These are phyloP conservation scores for Fregata magnificens DNA, from an alignment of 2,113 vertebrate species.

Conservation along the genomic window DNA sequence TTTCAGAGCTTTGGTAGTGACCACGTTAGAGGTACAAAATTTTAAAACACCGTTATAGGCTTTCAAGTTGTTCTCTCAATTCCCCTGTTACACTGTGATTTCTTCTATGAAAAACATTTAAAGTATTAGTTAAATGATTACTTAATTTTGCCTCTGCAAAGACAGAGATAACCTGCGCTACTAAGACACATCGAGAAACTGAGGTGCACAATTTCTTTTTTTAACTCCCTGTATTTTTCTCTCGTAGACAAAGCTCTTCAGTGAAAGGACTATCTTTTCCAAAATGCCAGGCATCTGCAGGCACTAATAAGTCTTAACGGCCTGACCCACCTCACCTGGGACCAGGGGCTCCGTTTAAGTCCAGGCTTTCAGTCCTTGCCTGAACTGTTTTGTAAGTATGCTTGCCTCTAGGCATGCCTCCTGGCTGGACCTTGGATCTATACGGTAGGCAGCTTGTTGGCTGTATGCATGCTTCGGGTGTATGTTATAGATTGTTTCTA, in stretches of 20 bases:
- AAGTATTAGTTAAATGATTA: not conserved
- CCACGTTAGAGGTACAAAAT: not conserved
- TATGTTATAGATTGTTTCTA: too few species aligned
- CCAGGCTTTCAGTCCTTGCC: not conserved
- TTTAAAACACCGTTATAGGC: not conserved
- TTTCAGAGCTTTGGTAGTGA: not conserved
- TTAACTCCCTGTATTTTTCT: not conserved
- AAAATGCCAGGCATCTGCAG: not conserved
- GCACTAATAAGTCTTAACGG: not conserved
- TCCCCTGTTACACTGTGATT: not conserved
- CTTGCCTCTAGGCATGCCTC: not conserved
- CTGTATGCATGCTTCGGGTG: not conserved
- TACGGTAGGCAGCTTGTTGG: accelerated
- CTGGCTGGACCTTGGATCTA: not conserved
- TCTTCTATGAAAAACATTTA: not conserved
- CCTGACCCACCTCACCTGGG: not conserved
- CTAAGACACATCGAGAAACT: not conserved
- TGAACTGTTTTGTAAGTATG: not conserved
- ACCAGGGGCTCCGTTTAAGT: not conserved
- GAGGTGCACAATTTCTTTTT: not conserved
- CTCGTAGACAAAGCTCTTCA: not conserved
- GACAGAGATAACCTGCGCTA: not conserved
- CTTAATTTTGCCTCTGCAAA: not conserved
- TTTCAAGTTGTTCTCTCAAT: not conserved
- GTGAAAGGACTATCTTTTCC: not conserved